A percentile compares a stretch with the other conserved stretches of the same genome.
Conservation (phyloP, 2,797 vertebrate species). For the Cirrhinus mrigala region DNA sequence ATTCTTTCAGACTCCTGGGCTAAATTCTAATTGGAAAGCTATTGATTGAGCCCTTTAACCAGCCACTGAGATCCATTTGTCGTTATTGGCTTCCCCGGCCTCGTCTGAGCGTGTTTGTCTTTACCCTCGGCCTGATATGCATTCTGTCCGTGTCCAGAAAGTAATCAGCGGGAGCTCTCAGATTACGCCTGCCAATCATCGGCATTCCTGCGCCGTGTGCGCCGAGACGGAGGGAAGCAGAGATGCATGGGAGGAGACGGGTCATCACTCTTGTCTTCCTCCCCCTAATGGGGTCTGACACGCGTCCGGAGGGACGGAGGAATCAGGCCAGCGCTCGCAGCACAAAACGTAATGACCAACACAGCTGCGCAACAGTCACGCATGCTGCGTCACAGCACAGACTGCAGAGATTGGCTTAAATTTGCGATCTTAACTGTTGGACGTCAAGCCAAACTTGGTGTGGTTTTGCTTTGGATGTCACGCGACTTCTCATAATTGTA, state of each 20-base stretch:
- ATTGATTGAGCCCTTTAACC: conserved; percentile 34
- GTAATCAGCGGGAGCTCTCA: conserved; percentile 36
- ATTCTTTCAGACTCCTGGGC: conserved; percentile 10
- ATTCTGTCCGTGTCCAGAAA: conserved; percentile 30
- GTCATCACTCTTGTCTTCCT: conserved; percentile 36
- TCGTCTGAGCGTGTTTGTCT: conserved; percentile 29
- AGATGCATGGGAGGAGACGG: conserved; percentile 37
- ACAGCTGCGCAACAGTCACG: conserved; percentile 9
- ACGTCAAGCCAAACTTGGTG: not conserved
- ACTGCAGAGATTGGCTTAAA: not conserved
- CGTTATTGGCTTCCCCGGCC: conserved; percentile 5
- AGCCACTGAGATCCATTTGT: conserved; percentile 16
- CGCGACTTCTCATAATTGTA: no score
- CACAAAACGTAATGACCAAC: not conserved
- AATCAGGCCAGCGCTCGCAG: conserved; percentile 18
- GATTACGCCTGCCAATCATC: conserved; percentile 42
- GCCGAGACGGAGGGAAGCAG: not conserved
- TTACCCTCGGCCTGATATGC: conserved; percentile 31
- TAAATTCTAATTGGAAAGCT: conserved; percentile 34
- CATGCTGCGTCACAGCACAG: not conserved
- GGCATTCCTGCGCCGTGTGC: not conserved
- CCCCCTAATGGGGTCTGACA: conserved; percentile 36
- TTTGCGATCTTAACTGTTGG: not conserved
- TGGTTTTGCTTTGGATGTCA: not conserved
- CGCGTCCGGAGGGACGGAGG: not conserved